Evolutionary conservation across 1,140 invertebrate genomes (phyloP), one percentile per base, ranked within the genome.

Genomic region (Sweltsa coloradensis): DNA sequence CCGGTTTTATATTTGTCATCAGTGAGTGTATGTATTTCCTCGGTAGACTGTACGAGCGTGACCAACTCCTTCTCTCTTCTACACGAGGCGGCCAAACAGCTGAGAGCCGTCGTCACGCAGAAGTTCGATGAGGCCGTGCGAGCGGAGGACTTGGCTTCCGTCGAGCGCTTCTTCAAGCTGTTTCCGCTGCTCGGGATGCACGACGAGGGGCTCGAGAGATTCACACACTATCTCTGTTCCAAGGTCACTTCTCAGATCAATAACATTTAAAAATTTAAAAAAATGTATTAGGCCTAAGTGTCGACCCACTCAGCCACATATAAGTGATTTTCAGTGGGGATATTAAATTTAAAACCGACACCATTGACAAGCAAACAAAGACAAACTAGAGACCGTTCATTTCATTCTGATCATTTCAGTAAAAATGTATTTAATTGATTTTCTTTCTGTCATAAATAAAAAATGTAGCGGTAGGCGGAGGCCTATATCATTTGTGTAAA

Each of bases 121-220:
- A 85, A 85, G 56, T 94, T 99, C 63, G 88, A 96, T 59, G 89
- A 96, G 57, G 91, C 96, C 22, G 83, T 97, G 0, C 78, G 80
- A 46, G 78, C 78, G 37, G 84, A 91, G 60, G 94, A 99, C 69
- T 72, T 86, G 18, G 87, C 86, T 3, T 89, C 89, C 3, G 85
- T 97, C 14, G 94, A 98, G 60, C 65, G 94, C 51, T 94, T 97
- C 65, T 99, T 99, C 61, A 99, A 98, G 68, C 84, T 99, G 57
- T 99, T 98, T 67, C 96, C 96, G 2, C 71, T 98, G 19, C 70
- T 99, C 3, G 90, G 89, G 34, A 84, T 92, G 67, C 87, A 97
- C 51, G 76, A 86, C 34, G 88, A 91, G 59, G 96, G 96, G 0
- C 72, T 99, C 2, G 78, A 81, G 49, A 83, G 92, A 58, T 96